These are phyloP conservation scores for Dipodomys spectabilis DNA, from an alignment of 2,113 vertebrate species.

Conservation along the genomic window DNA sequence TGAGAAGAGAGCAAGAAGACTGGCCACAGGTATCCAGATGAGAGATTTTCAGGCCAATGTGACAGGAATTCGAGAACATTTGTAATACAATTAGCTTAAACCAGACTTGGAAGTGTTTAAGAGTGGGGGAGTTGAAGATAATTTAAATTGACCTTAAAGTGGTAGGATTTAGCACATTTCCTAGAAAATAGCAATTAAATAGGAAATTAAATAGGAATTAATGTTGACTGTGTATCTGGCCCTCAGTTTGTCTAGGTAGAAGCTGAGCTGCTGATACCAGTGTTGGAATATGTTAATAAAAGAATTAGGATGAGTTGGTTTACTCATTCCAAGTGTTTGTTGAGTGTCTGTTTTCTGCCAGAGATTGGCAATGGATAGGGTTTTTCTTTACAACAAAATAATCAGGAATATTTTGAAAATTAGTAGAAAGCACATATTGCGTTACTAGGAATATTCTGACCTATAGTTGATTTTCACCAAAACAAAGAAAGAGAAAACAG, in stretches of 20 bases:
- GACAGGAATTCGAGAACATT: not conserved
- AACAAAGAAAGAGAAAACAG: constrained; percentile 20
- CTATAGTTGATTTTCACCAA: constrained; percentile 2
- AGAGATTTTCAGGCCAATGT: not conserved
- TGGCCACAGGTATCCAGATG: not conserved
- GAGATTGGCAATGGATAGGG: not conserved
- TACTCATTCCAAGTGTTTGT: not conserved
- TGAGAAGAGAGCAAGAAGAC: not conserved
- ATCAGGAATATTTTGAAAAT: constrained; percentile 50
- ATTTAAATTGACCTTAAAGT: not conserved
- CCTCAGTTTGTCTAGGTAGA: not conserved
- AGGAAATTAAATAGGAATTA: not conserved
- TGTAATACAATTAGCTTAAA: not conserved
- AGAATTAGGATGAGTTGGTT: not conserved
- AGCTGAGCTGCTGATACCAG: not conserved
- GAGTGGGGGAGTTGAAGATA: not conserved
- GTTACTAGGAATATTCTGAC: constrained; percentile 18
- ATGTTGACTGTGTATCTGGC: not conserved
- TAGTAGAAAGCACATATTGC: constrained; percentile 11
- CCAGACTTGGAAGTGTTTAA: not conserved
- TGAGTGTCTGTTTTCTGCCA: constrained; percentile 7
- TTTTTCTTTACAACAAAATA: constrained; percentile 33
- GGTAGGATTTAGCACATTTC: not conserved
- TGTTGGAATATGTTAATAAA: not conserved
- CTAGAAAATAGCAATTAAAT: not conserved